Evolutionary conservation across 2,113 vertebrate genomes (phyloP), one percentile per base, ranked within the genome.

Genomic region (Asarcornis scutulata): DNA sequence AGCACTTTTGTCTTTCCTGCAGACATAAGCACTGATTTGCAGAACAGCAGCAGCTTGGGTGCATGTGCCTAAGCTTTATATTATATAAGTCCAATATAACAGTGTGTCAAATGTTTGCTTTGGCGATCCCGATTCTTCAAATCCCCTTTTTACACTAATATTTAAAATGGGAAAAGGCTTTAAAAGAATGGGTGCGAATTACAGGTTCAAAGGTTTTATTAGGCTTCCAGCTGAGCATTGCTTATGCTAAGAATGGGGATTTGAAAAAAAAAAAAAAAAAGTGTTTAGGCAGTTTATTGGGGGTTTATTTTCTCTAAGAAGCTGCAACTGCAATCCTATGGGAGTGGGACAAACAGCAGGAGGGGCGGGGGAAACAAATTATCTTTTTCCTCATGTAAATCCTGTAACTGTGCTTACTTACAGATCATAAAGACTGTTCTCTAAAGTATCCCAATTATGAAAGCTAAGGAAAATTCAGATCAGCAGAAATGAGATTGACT

Each of bases 81-180:
- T 83, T 76, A 68, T 96, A 86, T 50, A 96, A 96, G 83, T 95
- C 89, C 60, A 91, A 96, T 91, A 56, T 96, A 97, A 97, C 93
- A 97, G 97, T 48, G 95, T 95, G 96, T 95, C 95, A 95, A 97
- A 91, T 98, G 97, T 98, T 98, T 98, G 91, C 96, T 95, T 98
- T 98, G 97, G 98, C 97, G 17, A 40, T 31, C 20, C 60, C 1
- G 25, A 93, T 75, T 86, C 97, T 96, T 97, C 96, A 97, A 98
- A 98, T 98, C 97, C 95, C 97, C 76, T 88, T 95, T 97, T 98
- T 97, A 95, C 91, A 96, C 97, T 95, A 97, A 97, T 97, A 98
- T 98, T 98, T 98, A 88, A 98, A 98, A 97, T 95, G 96, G 97
- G 97, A 92, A 98, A 97, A 97, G 96, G 94, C 82, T 97, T 97